phyloP scores from a whole-genome alignment of 2,797 vertebrate genomes.

The Cetoscarus ocellatus region DNA sequence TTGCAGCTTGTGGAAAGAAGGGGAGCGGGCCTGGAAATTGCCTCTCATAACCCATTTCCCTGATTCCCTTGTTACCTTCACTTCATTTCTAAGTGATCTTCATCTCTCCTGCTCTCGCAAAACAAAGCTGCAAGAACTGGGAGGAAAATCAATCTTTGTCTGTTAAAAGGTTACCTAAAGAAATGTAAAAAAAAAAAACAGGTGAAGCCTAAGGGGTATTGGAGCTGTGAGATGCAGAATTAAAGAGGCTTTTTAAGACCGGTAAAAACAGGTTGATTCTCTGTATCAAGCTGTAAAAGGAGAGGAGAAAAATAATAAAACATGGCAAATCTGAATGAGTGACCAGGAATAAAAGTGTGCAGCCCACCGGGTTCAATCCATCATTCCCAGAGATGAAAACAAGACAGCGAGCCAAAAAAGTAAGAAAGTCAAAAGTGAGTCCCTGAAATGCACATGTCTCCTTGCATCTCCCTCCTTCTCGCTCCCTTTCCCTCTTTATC shows the following conservation, averaged over 20 bases:
- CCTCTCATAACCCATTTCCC: conserved; percentile 66
- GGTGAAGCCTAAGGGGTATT: conserved; percentile 69
- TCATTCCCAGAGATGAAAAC: conserved; percentile 29
- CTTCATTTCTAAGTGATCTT: conserved; percentile 69
- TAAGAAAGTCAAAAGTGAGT: conserved; percentile 54
- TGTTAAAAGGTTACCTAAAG: conserved; percentile 71
- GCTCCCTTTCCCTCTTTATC: conserved; percentile 54
- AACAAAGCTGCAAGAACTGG: conserved; percentile 47
- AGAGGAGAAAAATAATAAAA: conserved; percentile 18
- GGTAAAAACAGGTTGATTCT: conserved; percentile 43
- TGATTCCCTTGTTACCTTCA: conserved; percentile 65
- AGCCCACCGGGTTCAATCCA: conserved; percentile 38
- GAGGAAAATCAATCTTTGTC: conserved; percentile 60
- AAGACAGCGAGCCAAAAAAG: conserved; percentile 42
- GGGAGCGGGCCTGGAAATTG: conserved; percentile 54
- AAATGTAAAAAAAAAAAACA: conserved; percentile 64
- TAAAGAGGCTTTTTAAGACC: conserved; percentile 55
- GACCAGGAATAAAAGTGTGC: conserved; percentile 22
- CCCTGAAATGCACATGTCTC: conserved; percentile 56
- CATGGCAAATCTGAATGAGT: conserved; percentile 29
- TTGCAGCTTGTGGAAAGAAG: conserved; percentile 23
- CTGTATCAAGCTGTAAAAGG: conserved; percentile 2
- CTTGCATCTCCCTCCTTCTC: conserved; percentile 35
- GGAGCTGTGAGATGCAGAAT: conserved; percentile 53
- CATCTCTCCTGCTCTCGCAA: conserved; percentile 44